Conservation (phyloP, 2,113 vertebrate genomes). For the Rhinopomastus cyanomelas region DNA sequence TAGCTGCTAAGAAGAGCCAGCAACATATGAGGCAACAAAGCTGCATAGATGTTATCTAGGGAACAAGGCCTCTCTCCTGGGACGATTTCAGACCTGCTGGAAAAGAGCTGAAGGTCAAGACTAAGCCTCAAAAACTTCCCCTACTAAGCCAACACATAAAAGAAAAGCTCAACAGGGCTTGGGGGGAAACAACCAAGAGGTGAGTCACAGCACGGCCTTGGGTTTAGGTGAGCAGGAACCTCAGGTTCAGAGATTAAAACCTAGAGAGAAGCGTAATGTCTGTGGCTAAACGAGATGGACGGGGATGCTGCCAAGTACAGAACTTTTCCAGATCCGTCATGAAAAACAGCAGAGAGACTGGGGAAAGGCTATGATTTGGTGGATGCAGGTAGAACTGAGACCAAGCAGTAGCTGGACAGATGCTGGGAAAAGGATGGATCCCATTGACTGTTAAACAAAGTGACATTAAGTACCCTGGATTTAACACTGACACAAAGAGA, state of each 20-base stretch:
- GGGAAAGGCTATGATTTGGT: not conserved
- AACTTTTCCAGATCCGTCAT: not conserved
- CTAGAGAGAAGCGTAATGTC: not conserved
- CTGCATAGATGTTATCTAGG: not conserved
- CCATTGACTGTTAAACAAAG: not conserved
- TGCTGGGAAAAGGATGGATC: not conserved
- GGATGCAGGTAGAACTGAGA: not conserved
- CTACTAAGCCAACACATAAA: not conserved
- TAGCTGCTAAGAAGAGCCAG: not conserved
- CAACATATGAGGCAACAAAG: accelerated
- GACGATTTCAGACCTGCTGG: not conserved
- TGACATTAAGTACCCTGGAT: not conserved
- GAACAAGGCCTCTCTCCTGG: not conserved
- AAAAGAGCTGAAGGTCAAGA: not conserved
- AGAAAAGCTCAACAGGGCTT: not conserved
- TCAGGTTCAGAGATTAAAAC: not conserved
- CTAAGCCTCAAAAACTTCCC: not conserved
- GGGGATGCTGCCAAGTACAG: not conserved
- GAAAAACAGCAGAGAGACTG: not conserved
- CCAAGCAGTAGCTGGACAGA: not conserved
- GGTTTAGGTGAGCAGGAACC: not conserved
- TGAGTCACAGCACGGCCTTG: not conserved
- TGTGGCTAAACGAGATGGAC: accelerated
- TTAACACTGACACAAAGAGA: not conserved
- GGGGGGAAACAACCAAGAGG: not conserved